A percentile compares a stretch with the other conserved stretches of the same genome.
These are phyloP conservation scores for Donacobius atricapilla DNA, from an alignment of 2,113 vertebrate genomes.

Conservation along the genomic window DNA sequence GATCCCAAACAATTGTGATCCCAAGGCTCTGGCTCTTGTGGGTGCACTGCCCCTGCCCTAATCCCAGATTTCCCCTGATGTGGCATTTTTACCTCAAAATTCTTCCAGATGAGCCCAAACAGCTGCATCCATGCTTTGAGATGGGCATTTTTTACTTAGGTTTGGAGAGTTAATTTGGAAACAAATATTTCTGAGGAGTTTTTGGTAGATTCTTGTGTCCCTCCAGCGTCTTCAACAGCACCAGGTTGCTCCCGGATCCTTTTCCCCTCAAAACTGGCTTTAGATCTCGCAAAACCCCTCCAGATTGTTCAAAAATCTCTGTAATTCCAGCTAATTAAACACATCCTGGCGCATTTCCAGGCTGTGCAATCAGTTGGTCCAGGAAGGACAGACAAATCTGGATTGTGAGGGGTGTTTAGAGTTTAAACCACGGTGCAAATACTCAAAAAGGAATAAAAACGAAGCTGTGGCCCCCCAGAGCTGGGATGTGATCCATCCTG, in stretches of 20 bases:
- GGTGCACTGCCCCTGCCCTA: neutral
- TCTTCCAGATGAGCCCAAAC: neutral
- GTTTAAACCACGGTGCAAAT: neutral
- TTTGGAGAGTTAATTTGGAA: neutral
- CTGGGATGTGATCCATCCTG: neutral
- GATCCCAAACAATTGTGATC: neutral
- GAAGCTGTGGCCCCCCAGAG: neutral
- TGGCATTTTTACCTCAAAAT: neutral
- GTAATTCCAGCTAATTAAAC: neutral
- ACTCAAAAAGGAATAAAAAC: neutral
- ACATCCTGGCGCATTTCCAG: neutral
- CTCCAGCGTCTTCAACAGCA: neutral
- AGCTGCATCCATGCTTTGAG: neutral
- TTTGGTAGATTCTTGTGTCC: neutral
- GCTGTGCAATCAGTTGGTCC: neutral
- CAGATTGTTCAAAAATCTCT: neutral
- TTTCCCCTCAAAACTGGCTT: neutral
- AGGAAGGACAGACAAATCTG: neutral
- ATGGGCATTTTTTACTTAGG: neutral
- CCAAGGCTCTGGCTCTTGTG: neutral
- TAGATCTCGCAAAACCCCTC: neutral
- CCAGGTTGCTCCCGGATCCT: neutral
- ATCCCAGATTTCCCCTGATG: neutral
- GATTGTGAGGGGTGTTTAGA: neutral
- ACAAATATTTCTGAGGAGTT: neutral